Evolutionary conservation across 2,888 invertebrate genomes (phyloP), one percentile per base, ranked within the genome.

Genomic region (Artemia sinica): DNA sequence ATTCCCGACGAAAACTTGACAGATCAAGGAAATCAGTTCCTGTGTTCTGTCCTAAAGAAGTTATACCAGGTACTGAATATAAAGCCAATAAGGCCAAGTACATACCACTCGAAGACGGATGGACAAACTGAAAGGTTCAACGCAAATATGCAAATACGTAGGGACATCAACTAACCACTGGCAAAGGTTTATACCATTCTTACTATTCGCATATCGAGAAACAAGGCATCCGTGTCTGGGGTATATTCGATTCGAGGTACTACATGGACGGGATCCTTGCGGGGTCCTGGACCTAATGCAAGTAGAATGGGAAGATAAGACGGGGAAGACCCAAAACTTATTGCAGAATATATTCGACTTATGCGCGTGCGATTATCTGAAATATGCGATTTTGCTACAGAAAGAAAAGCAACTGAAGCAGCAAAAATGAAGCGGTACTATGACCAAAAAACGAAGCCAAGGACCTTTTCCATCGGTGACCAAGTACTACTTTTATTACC

Each of bases 301-400:
- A 52, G 58, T n/a, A 52, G 58, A 52, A 52, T 52, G 58, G 58
- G 58, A 52, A 52, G 58, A 52, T 52, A 52, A 52, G 58, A 52
- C 58, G 58, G 58, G 14, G 58, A 52, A 52, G 58, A 52, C 58
- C 58, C 58, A 52, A 52, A n/a, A 52, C 13, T 52, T 63, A 65
- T 71, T 69, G 14, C 41, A 66, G 69, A 71, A 71, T 48, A 69
- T 49, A 69, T 71, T 69, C 66, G 70, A 69, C 67, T 71, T 65
- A 67, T 71, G 68, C 58, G 69, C 67, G 41, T 68, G 66, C 48
- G 67, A 66, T 51, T 67, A 67, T 65, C 67, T 49, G 65, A 71
- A 71, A 49, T 69, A 70, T 49, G 41, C 65, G 66, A 63, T 68
- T 71, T 71, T 68, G 28, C 58, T 14, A 52, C 58, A 52, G 58